These are phyloP conservation scores for Malacosoma neustria DNA, from an alignment of 2,888 invertebrate genomes.

Conservation along the genomic window DNA sequence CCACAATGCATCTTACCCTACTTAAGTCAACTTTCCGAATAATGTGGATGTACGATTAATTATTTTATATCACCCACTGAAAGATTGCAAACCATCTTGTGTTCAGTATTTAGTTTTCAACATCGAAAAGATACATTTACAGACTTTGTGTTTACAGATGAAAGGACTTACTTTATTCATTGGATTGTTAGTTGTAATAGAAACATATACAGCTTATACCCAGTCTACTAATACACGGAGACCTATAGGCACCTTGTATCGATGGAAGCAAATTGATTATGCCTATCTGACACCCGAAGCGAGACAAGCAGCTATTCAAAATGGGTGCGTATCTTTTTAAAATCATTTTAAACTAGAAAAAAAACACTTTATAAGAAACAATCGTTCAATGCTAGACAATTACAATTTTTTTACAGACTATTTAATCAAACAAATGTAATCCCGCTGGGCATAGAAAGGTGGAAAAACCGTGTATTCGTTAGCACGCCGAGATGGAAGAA, in stretches of 20 bases:
- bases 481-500: constrained; percentile 85
- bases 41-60: too few relatives aligned
- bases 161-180: neutral
- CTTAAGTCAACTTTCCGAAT: too few relatives aligned
- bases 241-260: constrained; percentile 45
- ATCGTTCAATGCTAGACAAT: too few relatives aligned
- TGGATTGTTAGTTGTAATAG: neutral
- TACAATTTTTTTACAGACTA: constrained; percentile 46
- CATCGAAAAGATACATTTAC: too few relatives aligned
- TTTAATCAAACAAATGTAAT: constrained; percentile 82
- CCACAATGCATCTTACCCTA: too few relatives aligned
- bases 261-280: constrained; percentile 65
- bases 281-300: constrained; percentile 29
- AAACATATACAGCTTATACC: constrained; percentile 15
- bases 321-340: constrained; percentile 34
- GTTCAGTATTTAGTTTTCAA: too few relatives aligned
- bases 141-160: constrained; percentile 5
- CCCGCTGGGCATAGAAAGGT: constrained; percentile 83
- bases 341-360: too few relatives aligned
- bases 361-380: neutral
- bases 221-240: constrained; percentile 24
- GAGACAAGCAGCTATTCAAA: constrained; percentile 35
- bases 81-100: too few relatives aligned
- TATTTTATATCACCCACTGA: too few relatives aligned
- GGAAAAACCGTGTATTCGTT: constrained; percentile 80